phyloP scores from a whole-genome alignment of 2,888 invertebrate genomes.

The Hyles lineata region DNA sequence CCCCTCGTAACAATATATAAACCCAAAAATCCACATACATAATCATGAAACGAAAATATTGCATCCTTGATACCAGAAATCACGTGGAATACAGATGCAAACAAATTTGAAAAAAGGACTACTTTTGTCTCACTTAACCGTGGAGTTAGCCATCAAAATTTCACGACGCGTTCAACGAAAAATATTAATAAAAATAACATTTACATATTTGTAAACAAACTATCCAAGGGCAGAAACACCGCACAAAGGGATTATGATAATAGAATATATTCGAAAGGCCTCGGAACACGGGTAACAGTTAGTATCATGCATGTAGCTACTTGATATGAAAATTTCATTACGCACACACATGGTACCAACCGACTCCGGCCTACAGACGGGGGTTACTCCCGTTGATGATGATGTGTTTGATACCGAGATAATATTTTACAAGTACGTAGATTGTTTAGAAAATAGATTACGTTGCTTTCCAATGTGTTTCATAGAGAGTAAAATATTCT shows the following conservation, averaged over 20 bases:
- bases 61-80: too few species aligned
- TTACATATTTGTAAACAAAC: neutral
- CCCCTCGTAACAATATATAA: too few species aligned
- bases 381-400: constrained; percentile 41
- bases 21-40: too few species aligned
- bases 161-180: too few species aligned
- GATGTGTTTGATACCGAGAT: constrained; percentile 37
- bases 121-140: too few species aligned
- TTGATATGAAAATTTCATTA: constrained; percentile 77
- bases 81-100: too few species aligned
- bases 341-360: constrained; percentile 48
- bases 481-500: too few species aligned
- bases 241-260: neutral
- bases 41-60: too few species aligned
- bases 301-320: constrained; percentile 50
- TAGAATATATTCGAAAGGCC: constrained; percentile 1
- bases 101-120: too few species aligned
- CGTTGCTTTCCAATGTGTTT: too few species aligned
- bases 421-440: neutral
- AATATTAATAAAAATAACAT: neutral
- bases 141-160: too few species aligned
- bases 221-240: neutral
- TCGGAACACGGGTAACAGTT: constrained; percentile 29
- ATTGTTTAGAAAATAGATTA: too few species aligned
- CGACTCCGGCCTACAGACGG: constrained; percentile 36